phyloP scores from a whole-genome alignment of 2,113 vertebrate genomes.

The Caloenas nicobarica region DNA sequence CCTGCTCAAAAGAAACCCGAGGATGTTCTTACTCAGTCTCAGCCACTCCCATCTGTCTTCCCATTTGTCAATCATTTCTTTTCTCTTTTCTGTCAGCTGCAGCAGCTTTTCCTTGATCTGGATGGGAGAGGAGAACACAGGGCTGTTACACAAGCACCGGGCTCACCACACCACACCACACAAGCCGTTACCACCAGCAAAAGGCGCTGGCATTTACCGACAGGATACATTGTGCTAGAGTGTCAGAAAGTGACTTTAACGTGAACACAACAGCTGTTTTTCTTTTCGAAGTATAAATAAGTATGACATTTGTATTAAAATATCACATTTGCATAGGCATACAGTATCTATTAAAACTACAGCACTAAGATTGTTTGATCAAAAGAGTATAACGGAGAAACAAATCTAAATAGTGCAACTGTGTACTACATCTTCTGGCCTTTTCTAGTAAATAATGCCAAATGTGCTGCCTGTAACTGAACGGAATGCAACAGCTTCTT shows the following conservation, averaged over 20 bases:
- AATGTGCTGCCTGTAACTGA: neutral
- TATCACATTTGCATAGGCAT: neutral
- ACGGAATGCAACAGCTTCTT: neutral
- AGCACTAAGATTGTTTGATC: neutral
- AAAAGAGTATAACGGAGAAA: neutral
- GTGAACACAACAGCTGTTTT: neutral
- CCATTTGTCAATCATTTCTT: conserved; percentile 99
- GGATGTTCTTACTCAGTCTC: conserved; percentile 87
- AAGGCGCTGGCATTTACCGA: neutral
- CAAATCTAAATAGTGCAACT: neutral
- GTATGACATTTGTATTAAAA: conserved; percentile 10
- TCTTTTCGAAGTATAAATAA: neutral
- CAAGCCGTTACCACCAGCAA: neutral
- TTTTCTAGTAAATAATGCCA: neutral
- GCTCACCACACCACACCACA: neutral
- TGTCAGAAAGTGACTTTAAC: neutral
- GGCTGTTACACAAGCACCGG: conserved; percentile 7
- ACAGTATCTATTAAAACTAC: neutral
- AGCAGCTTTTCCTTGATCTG: conserved; percentile 96
- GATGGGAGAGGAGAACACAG: conserved; percentile 17
- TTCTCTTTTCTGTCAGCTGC: conserved; percentile 96
- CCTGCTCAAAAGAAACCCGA: neutral
- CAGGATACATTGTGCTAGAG: neutral
- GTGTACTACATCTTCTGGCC: neutral
- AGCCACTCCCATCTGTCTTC: conserved; percentile 99